These are phyloP conservation scores for Drosophila truncata DNA, from an alignment of 1,140 invertebrate genomes.

Conservation along the genomic window DNA sequence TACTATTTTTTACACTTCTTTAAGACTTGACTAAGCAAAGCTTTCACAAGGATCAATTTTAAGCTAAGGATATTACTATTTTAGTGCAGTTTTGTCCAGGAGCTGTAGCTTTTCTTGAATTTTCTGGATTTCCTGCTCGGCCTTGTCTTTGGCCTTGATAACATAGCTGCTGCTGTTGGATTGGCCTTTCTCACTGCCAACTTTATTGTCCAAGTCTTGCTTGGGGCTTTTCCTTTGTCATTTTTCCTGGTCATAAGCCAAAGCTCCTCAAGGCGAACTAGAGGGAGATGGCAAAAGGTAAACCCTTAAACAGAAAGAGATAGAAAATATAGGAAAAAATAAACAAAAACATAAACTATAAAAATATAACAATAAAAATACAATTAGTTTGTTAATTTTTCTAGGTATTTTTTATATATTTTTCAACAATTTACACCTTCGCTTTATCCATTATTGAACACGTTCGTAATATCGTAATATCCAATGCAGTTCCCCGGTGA, in stretches of 20 bases:
- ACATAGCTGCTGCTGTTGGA: not conserved
- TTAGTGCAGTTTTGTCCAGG: not conserved
- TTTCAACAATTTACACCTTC: slow-evolving; percentile 79
- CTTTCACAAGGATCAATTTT: not conserved
- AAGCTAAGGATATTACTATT: not conserved
- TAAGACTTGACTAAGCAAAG: not conserved
- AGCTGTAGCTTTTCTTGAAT: not conserved
- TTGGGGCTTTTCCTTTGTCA: slow-evolving; percentile 9
- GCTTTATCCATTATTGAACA: slow-evolving; percentile 78
- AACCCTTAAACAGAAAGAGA: not conserved
- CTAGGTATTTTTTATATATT: slow-evolving; percentile 61
- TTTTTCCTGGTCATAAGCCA: slow-evolving; percentile 5
- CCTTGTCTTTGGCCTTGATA: not conserved
- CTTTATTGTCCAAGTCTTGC: not conserved
- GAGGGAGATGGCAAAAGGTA: not conserved
- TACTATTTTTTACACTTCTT: not conserved
- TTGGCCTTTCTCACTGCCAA: not conserved
- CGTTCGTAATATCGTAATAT: slow-evolving; percentile 74
- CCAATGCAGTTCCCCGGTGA: slow-evolving; percentile 63
- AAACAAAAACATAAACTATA: not conserved
- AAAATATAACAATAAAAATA: not conserved
- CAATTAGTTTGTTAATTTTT: slow-evolving; percentile 17
- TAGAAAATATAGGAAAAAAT: not conserved
- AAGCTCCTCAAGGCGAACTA: slow-evolving; percentile 8
- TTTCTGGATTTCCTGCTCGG: not conserved